A percentile compares a stretch with the other conserved stretches of the same genome.
Evolutionary conservation across 2,888 invertebrate species (phyloP).

Genomic region (Caenorhabditis macrosperma): DNA sequence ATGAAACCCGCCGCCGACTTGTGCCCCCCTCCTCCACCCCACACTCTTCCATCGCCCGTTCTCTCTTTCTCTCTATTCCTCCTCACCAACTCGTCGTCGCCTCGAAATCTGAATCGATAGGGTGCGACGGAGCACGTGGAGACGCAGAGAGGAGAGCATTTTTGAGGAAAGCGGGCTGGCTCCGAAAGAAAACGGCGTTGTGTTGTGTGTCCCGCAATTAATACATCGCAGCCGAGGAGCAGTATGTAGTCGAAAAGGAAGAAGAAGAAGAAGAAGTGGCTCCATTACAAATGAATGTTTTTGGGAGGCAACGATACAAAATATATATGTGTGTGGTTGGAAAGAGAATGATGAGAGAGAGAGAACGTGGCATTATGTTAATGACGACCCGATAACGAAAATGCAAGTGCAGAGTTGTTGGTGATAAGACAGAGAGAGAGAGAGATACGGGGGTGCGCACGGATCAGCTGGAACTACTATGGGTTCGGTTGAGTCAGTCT

Average conservation of each 20-base stretch:
- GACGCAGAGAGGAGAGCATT: constrained; percentile 39
- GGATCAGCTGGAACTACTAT: background rate
- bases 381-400: background rate
- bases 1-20: constrained; percentile 37
- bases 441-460: no score
- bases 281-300: constrained; percentile 4
- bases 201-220: background rate
- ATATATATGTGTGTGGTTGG: background rate
- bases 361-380: constrained; percentile 3
- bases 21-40: constrained; percentile 10
- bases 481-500: background rate
- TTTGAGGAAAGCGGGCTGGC: constrained; percentile 22
- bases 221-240: background rate
- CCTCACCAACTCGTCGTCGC: constrained; percentile 15
- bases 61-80: constrained; percentile 16
- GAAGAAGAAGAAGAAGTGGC: no score
- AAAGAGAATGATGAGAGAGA: background rate
- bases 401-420: background rate
- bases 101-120: constrained; percentile 54
- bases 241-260: background rate
- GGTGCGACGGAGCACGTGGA: constrained; percentile 20
- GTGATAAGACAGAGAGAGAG: no score
- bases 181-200: background rate
- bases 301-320: background rate
- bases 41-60: no score